These are phyloP conservation scores for Bombus waltoni DNA, from an alignment of 1,140 invertebrate species.

Conservation along the genomic window DNA sequence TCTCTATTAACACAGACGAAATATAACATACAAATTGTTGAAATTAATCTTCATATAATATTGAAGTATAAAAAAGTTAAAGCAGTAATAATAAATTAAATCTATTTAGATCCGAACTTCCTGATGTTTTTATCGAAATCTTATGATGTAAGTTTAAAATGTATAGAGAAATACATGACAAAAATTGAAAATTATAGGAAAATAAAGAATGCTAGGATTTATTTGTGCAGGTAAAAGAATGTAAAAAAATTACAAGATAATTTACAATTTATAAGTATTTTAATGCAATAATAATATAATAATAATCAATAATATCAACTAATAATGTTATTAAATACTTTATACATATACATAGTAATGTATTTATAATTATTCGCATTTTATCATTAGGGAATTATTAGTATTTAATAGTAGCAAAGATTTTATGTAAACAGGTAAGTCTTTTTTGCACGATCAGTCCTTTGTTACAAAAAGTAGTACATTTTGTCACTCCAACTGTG, in stretches of 20 bases:
- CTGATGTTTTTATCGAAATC: not conserved
- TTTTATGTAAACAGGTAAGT: constrained; percentile 75
- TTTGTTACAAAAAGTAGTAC: constrained; percentile 41
- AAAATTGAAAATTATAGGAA: not conserved
- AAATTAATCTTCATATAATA: not conserved
- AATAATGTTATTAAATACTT: constrained; percentile 76
- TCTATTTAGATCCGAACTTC: not conserved
- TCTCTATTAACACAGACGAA: not conserved
- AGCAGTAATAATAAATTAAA: not conserved
- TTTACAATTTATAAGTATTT: constrained; percentile 64
- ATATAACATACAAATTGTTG: not conserved
- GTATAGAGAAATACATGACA: not conserved
- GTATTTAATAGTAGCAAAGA: constrained; percentile 71
- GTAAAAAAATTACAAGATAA: constrained; percentile 45
- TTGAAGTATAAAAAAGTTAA: not conserved
- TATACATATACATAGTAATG: constrained; percentile 73
- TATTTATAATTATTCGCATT: constrained; percentile 70
- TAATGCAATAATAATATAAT: constrained; percentile 60
- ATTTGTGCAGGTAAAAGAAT: constrained; percentile 15
- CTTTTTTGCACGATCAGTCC: constrained; percentile 52
- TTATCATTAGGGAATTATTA: constrained; percentile 67
- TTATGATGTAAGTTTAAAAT: not conserved
- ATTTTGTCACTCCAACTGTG: constrained; percentile 43
- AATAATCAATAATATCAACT: constrained; percentile 65
- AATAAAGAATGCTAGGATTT: not conserved